phyloP scores from a whole-genome alignment of 2,113 vertebrate genomes.

The Cercocebus atys region DNA sequence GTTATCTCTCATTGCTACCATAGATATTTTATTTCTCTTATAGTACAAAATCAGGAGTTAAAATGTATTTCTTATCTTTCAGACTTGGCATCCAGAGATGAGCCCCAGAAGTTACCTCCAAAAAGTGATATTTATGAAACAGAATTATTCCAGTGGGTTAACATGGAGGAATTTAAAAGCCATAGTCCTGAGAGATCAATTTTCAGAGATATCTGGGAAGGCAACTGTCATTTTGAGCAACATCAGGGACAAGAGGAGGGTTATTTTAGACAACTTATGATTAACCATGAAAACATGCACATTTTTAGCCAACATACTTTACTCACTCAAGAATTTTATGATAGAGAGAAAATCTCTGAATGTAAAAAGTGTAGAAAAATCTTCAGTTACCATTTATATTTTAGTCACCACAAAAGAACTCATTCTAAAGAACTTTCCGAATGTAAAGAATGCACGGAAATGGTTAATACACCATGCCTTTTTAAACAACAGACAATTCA shows the following conservation, averaged over 20 bases:
- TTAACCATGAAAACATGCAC: constrained; percentile 77
- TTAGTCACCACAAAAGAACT: constrained; percentile 31
- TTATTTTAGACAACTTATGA: not conserved
- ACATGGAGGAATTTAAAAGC: constrained; percentile 3
- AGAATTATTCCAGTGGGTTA: not conserved
- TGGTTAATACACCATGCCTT: constrained; percentile 10
- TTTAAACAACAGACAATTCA: constrained; percentile 50
- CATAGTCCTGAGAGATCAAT: not conserved
- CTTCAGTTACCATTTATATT: constrained; percentile 41
- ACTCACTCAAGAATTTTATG: constrained; percentile 65
- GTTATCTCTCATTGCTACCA: not conserved
- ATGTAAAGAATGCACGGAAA: constrained; percentile 32
- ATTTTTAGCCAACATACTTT: constrained; percentile 82
- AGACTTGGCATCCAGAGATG: constrained; percentile 29
- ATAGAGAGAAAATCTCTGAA: constrained; percentile 56
- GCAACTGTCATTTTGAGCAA: constrained; percentile 40
- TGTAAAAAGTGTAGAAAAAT: constrained; percentile 56
- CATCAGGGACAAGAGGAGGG: not conserved
- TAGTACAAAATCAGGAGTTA: constrained; percentile 1
- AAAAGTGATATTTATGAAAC: constrained; percentile 45
- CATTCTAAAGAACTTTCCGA: constrained; percentile 50
- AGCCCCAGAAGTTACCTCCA: constrained; percentile 42
- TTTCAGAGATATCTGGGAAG: constrained; percentile 21
- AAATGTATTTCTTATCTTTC: constrained; percentile 65
- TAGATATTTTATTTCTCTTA: not conserved